Percentiles rank a stretch among this genome's conserved stretches.
These are phyloP conservation scores for Sphyrna mokarran DNA, from an alignment of 2,113 vertebrate species.

Conservation along the genomic window DNA sequence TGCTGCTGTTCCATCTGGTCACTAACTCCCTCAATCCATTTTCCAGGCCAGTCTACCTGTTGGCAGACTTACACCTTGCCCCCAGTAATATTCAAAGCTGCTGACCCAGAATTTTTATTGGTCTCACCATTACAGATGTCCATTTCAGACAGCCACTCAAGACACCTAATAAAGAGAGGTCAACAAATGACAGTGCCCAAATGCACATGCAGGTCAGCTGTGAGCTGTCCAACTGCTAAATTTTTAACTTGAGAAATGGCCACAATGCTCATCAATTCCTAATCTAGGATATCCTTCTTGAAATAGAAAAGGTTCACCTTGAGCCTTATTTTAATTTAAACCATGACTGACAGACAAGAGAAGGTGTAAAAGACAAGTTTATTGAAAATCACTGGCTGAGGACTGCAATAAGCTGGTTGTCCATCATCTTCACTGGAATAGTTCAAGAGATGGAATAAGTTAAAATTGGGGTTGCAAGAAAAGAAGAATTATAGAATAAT, in stretches of 20 bases:
- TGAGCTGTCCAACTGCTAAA: no score
- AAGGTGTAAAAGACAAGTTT: no score
- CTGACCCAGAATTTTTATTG: background rate
- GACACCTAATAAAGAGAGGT: background rate
- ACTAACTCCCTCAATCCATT: background rate
- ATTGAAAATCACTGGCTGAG: no score
- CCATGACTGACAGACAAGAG: no score
- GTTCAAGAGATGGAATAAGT: background rate
- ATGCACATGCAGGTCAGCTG: background rate
- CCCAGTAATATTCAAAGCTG: background rate
- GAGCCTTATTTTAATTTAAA: no score
- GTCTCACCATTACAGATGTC: background rate
- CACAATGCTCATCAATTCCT: no score
- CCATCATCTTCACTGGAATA: background rate
- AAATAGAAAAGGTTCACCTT: no score
- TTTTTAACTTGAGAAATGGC: no score
- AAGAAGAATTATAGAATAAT: background rate
- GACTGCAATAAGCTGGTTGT: background rate
- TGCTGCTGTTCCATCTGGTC: background rate
- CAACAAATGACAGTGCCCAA: background rate
- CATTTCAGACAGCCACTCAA: background rate
- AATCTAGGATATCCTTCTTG: no score
- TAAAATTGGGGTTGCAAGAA: background rate
- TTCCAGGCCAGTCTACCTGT: background rate
- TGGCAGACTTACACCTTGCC: background rate